phyloP scores from a whole-genome alignment of 2,113 vertebrate species.

The Nestor notabilis region DNA sequence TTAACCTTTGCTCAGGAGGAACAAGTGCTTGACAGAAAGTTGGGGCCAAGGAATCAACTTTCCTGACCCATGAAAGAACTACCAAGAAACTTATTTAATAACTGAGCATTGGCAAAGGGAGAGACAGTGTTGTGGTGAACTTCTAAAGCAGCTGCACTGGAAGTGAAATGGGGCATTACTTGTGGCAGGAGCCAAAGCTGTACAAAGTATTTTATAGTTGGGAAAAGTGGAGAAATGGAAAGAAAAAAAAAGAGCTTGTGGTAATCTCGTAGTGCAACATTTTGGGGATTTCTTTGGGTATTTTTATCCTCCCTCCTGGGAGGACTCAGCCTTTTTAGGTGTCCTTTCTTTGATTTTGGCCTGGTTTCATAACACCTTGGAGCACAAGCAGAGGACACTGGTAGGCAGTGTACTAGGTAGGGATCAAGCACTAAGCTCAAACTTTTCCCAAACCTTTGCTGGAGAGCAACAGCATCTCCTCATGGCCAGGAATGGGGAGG shows the following conservation, averaged over 20 bases:
- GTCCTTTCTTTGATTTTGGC: neutral
- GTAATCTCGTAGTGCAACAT: neutral
- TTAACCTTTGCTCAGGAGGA: slow-evolving; percentile 38
- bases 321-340: neutral
- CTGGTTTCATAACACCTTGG: neutral
- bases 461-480: neutral
- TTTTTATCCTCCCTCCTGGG: neutral
- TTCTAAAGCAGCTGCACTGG: neutral
- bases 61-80: neutral
- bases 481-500: neutral
- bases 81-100: neutral
- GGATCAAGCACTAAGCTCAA: neutral
- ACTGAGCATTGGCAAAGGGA: neutral
- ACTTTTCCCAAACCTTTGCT: neutral
- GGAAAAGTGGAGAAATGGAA: neutral
- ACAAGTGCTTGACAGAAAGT: neutral
- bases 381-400: neutral
- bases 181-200: neutral
- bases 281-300: fast-evolving
- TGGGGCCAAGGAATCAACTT: neutral
- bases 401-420: neutral
- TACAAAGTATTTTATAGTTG: neutral
- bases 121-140: neutral
- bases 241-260: neutral
- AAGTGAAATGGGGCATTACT: neutral